phyloP scores from a whole-genome alignment of 2,888 invertebrate species.

The Pecten maximus region DNA sequence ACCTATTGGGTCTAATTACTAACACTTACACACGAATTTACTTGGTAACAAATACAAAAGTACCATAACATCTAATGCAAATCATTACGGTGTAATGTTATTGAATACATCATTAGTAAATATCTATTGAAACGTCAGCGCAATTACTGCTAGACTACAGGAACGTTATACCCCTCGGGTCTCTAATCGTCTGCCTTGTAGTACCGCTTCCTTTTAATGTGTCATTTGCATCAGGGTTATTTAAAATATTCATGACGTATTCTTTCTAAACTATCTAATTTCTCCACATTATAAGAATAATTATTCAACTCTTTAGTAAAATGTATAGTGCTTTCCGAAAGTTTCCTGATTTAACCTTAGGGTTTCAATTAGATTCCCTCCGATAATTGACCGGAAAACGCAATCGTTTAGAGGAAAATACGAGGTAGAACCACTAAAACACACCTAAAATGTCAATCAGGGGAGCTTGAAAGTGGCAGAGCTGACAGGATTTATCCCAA shows the following conservation, averaged over 20 bases:
- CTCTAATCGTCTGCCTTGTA: background rate
- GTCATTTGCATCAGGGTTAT: constrained; percentile 6
- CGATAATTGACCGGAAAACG: constrained; percentile 33
- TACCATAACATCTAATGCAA: background rate
- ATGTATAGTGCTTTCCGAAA: constrained; percentile 3
- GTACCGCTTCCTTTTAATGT: background rate
- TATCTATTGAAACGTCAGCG: background rate
- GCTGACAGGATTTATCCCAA: constrained; percentile 17
- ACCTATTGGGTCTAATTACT: background rate
- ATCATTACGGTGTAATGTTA: background rate
- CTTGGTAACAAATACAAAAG: background rate
- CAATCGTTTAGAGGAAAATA: constrained; percentile 30
- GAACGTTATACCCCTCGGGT: background rate
- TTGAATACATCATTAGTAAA: background rate
- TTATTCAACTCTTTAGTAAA: constrained; percentile 35
- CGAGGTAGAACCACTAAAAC: background rate
- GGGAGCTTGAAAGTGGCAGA: background rate
- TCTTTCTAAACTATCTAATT: constrained; percentile 33
- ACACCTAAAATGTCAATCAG: constrained; percentile 23
- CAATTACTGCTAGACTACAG: background rate
- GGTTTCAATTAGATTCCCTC: constrained; percentile 1
- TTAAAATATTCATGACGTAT: constrained; percentile 16
- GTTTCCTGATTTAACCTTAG: constrained; percentile 15
- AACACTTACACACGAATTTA: background rate
- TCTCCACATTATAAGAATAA: constrained; percentile 29